These are phyloP conservation scores for Ophiodon elongatus DNA, from an alignment of 2,113 vertebrate genomes.

Conservation along the genomic window DNA sequence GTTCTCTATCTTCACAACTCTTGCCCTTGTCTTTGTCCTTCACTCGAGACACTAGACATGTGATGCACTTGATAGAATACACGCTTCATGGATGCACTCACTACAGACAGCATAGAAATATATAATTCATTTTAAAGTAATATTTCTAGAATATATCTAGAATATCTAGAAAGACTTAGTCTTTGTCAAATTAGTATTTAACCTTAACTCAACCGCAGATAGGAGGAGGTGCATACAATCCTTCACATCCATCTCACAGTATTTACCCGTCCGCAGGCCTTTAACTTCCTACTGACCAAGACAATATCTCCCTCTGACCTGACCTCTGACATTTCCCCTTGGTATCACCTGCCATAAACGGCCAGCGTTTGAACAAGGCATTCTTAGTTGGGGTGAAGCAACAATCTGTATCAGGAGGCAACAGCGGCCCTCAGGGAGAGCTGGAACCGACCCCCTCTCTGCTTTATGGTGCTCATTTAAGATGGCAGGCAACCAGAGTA, in stretches of 20 bases:
- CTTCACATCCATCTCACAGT: conserved; percentile 47
- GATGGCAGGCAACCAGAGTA: conserved; percentile 25
- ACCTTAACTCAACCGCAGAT: not conserved
- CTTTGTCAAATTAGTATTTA: not conserved
- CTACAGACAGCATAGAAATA: not conserved
- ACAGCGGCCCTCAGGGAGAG: conserved; percentile 39
- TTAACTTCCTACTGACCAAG: conserved; percentile 64
- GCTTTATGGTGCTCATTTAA: conserved; percentile 77
- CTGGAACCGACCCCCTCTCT: conserved; percentile 62
- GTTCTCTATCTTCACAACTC: not conserved
- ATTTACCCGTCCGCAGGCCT: conserved; percentile 48
- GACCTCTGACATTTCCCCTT: conserved; percentile 73
- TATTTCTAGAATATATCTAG: too few relatives aligned
- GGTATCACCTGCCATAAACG: conserved; percentile 79
- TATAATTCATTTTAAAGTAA: not conserved
- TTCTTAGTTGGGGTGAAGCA: conserved; percentile 72
- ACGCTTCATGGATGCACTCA: not conserved
- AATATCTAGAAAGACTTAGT: not conserved
- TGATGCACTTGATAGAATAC: not conserved
- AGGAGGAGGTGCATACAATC: not conserved
- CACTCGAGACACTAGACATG: not conserved
- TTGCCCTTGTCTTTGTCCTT: not conserved
- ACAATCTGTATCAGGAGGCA: conserved; percentile 70
- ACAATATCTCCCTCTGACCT: conserved; percentile 58
- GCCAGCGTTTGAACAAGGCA: conserved; percentile 73